These are phyloP conservation scores for Gastrophysa polygoni DNA, from an alignment of 2,888 invertebrate species.

Conservation along the genomic window DNA sequence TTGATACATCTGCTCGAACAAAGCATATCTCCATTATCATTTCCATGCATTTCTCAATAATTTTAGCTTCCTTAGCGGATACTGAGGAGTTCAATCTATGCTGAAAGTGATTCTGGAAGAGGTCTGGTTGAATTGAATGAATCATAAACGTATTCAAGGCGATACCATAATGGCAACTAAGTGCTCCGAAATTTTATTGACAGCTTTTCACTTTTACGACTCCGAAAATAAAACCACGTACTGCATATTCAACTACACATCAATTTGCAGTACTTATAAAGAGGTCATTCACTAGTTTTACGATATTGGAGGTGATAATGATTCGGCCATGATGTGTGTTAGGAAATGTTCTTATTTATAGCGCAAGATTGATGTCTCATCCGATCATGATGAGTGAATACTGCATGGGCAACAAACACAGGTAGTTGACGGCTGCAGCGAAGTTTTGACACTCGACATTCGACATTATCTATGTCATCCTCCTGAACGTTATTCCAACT, in stretches of 20 bases:
- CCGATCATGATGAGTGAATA: too few species aligned
- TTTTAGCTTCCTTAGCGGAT: too few species aligned
- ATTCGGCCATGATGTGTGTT: not conserved
- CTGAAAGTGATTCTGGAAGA: not conserved
- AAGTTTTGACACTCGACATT: too few species aligned
- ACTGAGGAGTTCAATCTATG: too few species aligned
- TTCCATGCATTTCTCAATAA: too few species aligned
- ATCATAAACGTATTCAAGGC: not conserved
- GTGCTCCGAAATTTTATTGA: not conserved
- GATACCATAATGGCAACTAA: not conserved
- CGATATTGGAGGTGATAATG: not conserved
- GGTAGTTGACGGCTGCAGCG: too few species aligned
- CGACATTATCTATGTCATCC: too few species aligned
- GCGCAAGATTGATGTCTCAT: too few species aligned
- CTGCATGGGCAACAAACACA: too few species aligned
- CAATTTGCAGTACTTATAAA: not conserved
- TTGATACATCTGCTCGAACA: too few species aligned
- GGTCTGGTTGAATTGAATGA: not conserved
- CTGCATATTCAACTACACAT: not conserved
- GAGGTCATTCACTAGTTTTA: not conserved
- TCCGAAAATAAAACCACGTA: not conserved
- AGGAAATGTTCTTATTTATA: not conserved
- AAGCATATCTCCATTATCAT: too few species aligned
- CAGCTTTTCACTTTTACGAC: not conserved
- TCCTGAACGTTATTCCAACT: too few species aligned